Conservation (phyloP, 2,113 vertebrate genomes). For the Glaucomys volans region DNA sequence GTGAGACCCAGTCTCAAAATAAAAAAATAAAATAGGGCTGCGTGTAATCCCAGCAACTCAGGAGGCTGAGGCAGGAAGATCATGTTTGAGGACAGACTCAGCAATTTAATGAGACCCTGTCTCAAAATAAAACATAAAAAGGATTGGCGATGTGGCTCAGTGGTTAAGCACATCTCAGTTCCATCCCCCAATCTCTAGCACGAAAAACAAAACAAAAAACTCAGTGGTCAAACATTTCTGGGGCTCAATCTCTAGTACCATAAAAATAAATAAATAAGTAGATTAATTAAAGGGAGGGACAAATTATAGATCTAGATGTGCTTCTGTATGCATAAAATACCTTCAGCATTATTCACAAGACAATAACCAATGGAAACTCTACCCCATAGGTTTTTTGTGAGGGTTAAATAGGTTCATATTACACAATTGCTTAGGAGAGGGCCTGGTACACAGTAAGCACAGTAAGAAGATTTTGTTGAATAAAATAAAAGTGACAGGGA, state of each 20-base stretch:
- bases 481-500: neutral
- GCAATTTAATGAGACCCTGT: neutral
- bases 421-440: conserved; percentile 31
- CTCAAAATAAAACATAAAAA: neutral
- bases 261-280: neutral
- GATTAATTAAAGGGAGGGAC: neutral
- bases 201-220: no score
- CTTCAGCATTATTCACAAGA: neutral
- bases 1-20: no score
- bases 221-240: neutral
- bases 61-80: neutral
- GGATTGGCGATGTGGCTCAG: neutral
- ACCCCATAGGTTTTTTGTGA: neutral
- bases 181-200: neutral
- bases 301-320: neutral
- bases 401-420: neutral
- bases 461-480: neutral
- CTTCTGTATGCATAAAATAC: neutral
- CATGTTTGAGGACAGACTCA: neutral
- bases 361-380: neutral
- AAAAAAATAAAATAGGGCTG: no score
- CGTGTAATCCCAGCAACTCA: no score
- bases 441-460: no score
- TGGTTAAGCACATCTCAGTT: neutral
- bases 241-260: neutral